phyloP scores from a whole-genome alignment of 1,140 invertebrate genomes.

The Nylanderia fulva region DNA sequence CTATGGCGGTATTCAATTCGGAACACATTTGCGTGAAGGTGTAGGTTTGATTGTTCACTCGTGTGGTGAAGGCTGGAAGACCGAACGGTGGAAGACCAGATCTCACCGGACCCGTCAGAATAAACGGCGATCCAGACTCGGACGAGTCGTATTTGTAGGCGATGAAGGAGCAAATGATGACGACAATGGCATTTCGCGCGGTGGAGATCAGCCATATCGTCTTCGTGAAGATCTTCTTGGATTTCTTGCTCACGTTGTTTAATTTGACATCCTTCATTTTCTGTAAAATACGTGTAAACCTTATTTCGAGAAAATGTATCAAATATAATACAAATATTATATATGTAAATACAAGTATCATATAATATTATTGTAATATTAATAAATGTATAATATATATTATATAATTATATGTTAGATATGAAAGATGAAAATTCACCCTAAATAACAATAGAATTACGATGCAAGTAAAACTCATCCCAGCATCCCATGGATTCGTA shows the following conservation, averaged over 20 bases:
- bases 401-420: background rate
- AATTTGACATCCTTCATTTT: slow-evolving; percentile 89
- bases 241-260: slow-evolving; percentile 81
- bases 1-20: slow-evolving; percentile 91
- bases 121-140: slow-evolving; percentile 86
- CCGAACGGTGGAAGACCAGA: slow-evolving; percentile 88
- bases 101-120: slow-evolving; percentile 89
- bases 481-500: slow-evolving; percentile 88
- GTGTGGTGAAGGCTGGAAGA: slow-evolving; percentile 88
- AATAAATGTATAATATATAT: no score
- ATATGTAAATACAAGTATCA: no score
- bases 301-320: background rate
- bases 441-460: slow-evolving; percentile 89
- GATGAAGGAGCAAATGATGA: slow-evolving; percentile 89
- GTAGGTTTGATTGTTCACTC: slow-evolving; percentile 86
- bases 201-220: slow-evolving; percentile 91
- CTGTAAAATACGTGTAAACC: slow-evolving; percentile 77
- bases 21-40: slow-evolving; percentile 87
- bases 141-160: slow-evolving; percentile 86
- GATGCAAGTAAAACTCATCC: slow-evolving; percentile 91
- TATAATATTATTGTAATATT: no score
- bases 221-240: slow-evolving; percentile 85
- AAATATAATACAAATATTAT: background rate
- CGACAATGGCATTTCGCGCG: slow-evolving; percentile 92
- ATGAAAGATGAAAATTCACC: slow-evolving; percentile 83